Percentiles rank a stretch among this genome's conserved stretches.
Evolutionary conservation across 2,888 invertebrate species (phyloP).

Genomic region (Cephus pulcher): DNA sequence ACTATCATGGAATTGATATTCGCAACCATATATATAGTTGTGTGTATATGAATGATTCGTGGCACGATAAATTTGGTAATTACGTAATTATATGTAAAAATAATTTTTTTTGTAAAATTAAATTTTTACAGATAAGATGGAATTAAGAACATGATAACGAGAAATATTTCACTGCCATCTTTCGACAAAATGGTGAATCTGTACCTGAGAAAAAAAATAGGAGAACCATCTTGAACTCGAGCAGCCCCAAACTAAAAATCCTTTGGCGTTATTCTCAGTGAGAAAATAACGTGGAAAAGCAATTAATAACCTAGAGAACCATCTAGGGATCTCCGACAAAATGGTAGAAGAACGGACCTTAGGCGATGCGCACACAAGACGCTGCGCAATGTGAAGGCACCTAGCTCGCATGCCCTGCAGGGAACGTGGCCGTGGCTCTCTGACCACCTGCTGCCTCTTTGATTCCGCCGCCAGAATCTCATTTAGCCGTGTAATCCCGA

Average conservation of each 20-base stretch:
- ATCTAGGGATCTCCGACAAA: slow-evolving; percentile 14
- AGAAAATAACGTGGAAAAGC: slow-evolving; percentile 43
- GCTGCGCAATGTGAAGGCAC: slow-evolving; percentile 24
- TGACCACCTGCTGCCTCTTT: slow-evolving; percentile 66
- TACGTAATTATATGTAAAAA: not conserved
- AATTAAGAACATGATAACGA: slow-evolving; percentile 22
- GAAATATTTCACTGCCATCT: slow-evolving; percentile 18
- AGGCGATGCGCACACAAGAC: slow-evolving; percentile 4
- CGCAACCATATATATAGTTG: not conserved
- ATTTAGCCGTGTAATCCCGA: slow-evolving; percentile 63
- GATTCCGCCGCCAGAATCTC: slow-evolving; percentile 64
- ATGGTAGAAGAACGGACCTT: slow-evolving; percentile 19
- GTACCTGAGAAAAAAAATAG: not conserved
- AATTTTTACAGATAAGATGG: not conserved
- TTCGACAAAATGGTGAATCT: slow-evolving; percentile 36
- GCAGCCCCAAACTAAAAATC: not conserved
- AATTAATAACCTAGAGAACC: slow-evolving; percentile 45
- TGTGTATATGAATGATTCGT: not conserved
- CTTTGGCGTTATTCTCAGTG: slow-evolving; percentile 20
- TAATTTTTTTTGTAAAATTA: not conserved
- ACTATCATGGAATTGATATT: not conserved
- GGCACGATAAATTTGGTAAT: not conserved
- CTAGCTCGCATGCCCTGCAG: slow-evolving; percentile 39
- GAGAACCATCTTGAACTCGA: not conserved
- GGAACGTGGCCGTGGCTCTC: slow-evolving; percentile 33